These are phyloP conservation scores for Pseudococcus viburni DNA, from an alignment of 2,888 invertebrate genomes.

Conservation along the genomic window DNA sequence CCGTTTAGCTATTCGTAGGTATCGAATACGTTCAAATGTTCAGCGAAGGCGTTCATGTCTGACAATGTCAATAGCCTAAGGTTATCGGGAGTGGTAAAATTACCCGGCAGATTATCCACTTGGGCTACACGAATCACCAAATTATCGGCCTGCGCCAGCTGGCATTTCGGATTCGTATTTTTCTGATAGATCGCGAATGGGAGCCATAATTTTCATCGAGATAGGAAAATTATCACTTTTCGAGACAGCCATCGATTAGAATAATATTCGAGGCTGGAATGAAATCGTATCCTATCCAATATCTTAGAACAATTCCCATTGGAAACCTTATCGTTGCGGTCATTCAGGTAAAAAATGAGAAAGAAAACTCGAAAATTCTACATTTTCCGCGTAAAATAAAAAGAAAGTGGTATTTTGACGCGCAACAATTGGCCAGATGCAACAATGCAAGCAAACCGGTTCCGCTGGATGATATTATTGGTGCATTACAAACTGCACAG, in stretches of 20 bases:
- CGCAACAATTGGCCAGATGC: constrained; percentile 52
- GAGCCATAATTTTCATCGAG: not conserved
- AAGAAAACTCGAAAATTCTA: constrained; percentile 16
- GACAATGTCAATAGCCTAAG: constrained; percentile 16
- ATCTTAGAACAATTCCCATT: not conserved
- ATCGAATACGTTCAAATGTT: not conserved
- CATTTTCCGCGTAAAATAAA: constrained; percentile 37
- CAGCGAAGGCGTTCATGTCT: not conserved
- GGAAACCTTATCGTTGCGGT: not conserved
- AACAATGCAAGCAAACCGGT: constrained; percentile 60
- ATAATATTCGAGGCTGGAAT: not conserved
- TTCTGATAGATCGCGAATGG: not conserved
- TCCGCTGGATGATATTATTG: constrained; percentile 17
- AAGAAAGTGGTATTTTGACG: constrained; percentile 40
- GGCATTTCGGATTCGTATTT: not conserved
- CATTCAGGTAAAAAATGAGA: not conserved
- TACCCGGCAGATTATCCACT: not conserved
- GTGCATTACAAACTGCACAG: constrained; percentile 52
- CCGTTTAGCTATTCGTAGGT: not conserved
- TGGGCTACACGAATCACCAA: not conserved
- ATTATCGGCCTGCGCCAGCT: not conserved
- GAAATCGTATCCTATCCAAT: not conserved
- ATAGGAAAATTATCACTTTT: constrained; percentile 4
- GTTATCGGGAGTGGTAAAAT: not conserved
- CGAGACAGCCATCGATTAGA: not conserved